Base-by-base conservation (phyloP, 1,140 invertebrate genomes). In the Phthorimaea operculella region DNA sequence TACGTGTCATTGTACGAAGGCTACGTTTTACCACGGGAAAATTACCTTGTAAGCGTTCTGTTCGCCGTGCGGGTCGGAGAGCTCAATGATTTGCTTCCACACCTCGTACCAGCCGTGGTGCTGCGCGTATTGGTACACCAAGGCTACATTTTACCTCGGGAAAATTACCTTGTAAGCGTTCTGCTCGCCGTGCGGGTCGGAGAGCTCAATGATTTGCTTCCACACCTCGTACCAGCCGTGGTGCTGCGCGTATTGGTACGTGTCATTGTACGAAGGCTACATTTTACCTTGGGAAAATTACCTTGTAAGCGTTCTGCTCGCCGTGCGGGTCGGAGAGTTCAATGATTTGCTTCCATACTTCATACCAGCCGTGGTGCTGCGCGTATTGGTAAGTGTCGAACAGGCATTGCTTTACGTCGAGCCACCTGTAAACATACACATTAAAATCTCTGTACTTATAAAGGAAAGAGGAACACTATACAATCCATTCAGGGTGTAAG, bases 251-350 rank as follows among this genome's bases (percentile, higher is more conserved):
- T 91, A 93, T 16, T 87, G 84, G 83, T 92, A 95, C 0, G 94
- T 90, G 49, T 93, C 90, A n/a, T n/a, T n/a, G n/a, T n/a, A n/a
- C n/a, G n/a, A n/a, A n/a, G 90, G n/a, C n/a, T n/a, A n/a, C n/a
- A n/a, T n/a, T 4, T 28, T 28, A 28, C 21, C 21, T 2, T 9
- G 36, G 36, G 36, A 39, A 12, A 39, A n/a, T 39, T 34, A 96
- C 93, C 87, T 92, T 95, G 62, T 94, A 94, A 8, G 96, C 94
- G 83, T 97, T 96, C 52, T 92, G 89, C 82, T 97, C 96, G 0
- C 96, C 96, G 68, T 92, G 89, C 5, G 95, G 93, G 87, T 98
- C 97, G 9, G 92, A 90, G 16, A 94, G 87, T 59, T 95, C 92
- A 10, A 96, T 89, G 9, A 98, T 88, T 74, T 97, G 92, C 64